Evolutionary conservation across 1,140 invertebrate genomes (phyloP).

Genomic region (Heterodera schachtii): DNA sequence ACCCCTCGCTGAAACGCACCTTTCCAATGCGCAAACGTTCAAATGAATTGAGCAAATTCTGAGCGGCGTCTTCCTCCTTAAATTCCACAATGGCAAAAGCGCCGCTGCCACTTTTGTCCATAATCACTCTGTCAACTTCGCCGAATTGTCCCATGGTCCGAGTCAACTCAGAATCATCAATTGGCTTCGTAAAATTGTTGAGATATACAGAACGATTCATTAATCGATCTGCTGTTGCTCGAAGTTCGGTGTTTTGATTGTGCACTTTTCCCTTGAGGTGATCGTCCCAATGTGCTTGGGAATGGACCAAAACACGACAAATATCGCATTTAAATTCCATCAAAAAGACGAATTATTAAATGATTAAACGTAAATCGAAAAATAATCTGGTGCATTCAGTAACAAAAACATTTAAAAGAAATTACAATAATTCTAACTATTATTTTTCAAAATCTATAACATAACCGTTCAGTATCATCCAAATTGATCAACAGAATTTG

Average conservation of each 20-base stretch:
- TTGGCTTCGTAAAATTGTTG: slow-evolving; percentile 30
- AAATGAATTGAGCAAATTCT: slow-evolving; percentile 18
- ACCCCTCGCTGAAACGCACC: neutral
- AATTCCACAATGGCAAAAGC: slow-evolving; percentile 47
- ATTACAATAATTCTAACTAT: slow-evolving; percentile 19
- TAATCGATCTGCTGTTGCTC: neutral
- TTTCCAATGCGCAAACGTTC: slow-evolving; percentile 32
- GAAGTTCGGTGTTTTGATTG: slow-evolving; percentile 12
- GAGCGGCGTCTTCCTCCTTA: slow-evolving; percentile 20
- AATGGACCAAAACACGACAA: slow-evolving; percentile 29
- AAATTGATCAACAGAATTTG: slow-evolving; percentile 6
- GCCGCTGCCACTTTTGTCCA: slow-evolving; percentile 30
- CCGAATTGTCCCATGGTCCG: slow-evolving; percentile 33
- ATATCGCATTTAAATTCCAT: slow-evolving; percentile 37
- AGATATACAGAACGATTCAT: slow-evolving; percentile 44
- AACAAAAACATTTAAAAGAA: neutral
- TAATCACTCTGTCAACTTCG: slow-evolving; percentile 35
- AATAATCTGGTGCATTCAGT: neutral
- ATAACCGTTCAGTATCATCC: neutral
- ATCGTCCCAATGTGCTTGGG: slow-evolving; percentile 15
- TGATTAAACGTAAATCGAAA: neutral
- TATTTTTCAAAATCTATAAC: slow-evolving; percentile 15
- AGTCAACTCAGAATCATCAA: slow-evolving; percentile 3
- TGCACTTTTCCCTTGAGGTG: slow-evolving; percentile 37
- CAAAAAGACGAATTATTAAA: neutral